Base-by-base conservation (phyloP, 2,888 invertebrate species). In the Leptarthrus brevirostris region DNA sequence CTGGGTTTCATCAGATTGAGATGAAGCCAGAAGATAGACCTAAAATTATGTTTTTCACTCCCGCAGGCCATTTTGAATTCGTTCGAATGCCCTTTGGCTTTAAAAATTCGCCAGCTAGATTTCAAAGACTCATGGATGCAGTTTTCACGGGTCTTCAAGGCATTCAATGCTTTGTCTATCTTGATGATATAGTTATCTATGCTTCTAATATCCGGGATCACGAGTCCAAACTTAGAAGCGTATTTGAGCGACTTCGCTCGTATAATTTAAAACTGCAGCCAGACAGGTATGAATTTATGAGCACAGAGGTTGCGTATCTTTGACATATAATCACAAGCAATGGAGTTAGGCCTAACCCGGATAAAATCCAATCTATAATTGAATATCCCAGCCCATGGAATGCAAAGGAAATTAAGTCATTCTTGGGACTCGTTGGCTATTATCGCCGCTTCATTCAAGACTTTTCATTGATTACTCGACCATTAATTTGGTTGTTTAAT, bases 51-150 rank as follows among this genome's bases (percentile, higher is more conserved):
- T 54, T 54, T 24, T 54, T 24, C 3, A 54, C 26, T 3, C 26
- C 24, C 24, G 4, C 4, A n/a, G 14, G 56, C 0, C 56, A 30
- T 34, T 56, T 6, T 26, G 56, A 56, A n/a, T 56, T 30, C 16
- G 18, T 16, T 0, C 3, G 30, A 16, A 56, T 56, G 14, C 34
- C 34, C 10, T 30, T 56, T 30, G 30, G 30, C 10, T 22, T 56
- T 6, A 56, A 56, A 16, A 56, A 56, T 30, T n/a, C 56, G 10
- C 30, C 56, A 30, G 56, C 34, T n/a, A 78, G 78, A 18, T 82
- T 82, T 72, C 79, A 79, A 54, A 54, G 79, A 2, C 36, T 80
- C 3, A 82, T 82, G 80, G 79, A 82, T 66, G 69, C 73, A 3
- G 77, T 79, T 2, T 71, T 81, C 10, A 71, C 76, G 1, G 80